Base-by-base conservation (phyloP, 2,888 invertebrate genomes). In the Ectobius pallidus region DNA sequence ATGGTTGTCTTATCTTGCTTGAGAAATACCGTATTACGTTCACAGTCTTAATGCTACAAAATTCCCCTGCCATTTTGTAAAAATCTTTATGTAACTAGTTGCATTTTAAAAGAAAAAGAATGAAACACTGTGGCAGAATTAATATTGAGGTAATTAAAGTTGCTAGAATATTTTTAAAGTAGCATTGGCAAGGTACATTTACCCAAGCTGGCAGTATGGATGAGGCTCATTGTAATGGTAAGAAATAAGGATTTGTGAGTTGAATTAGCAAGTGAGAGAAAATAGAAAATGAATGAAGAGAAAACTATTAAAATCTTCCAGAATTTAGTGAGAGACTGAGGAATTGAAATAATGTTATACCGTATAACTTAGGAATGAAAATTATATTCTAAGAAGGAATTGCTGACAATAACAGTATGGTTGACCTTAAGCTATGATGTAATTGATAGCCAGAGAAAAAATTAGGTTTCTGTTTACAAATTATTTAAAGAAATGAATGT, bases 101-200 rank as follows among this genome's bases (percentile, higher is more conserved):
- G n/a, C 25, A 58, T 58, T 58, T n/a, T 58, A 30, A 30, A 30
- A n/a, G n/a, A 14, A 20, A 3, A n/a, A 30, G 34, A 30, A 30
- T 14, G 2, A 30, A 30, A 1, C n/a, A n/a, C 30, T 58, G 32
- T 58, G 16, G 22, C 22, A 58, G 58, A 58, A 58, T 14, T 58
- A 30, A 52, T 52, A 16, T 7, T 20, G 22, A 49, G 3, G 4
- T 14, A 58, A 58, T 14, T 14, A 46, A 46, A 46, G n/a, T 18
- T 58, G 30, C 58, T 32, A 58, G 18, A 58, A 11, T 58, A 25
- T 32, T 30, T 58, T 30, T n/a, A 27, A 58, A 58, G 18, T 25
- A 58, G 58, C 9, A 58, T 58, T 58, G 32, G 58, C 58, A 58
- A 32, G 32, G 30, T 58, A 32, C 30, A 58, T 18, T 32, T 58